A percentile compares a stretch with the other conserved stretches of the same genome.
Evolutionary conservation across 2,888 invertebrate genomes (phyloP).

Genomic region (Syritta pipiens): DNA sequence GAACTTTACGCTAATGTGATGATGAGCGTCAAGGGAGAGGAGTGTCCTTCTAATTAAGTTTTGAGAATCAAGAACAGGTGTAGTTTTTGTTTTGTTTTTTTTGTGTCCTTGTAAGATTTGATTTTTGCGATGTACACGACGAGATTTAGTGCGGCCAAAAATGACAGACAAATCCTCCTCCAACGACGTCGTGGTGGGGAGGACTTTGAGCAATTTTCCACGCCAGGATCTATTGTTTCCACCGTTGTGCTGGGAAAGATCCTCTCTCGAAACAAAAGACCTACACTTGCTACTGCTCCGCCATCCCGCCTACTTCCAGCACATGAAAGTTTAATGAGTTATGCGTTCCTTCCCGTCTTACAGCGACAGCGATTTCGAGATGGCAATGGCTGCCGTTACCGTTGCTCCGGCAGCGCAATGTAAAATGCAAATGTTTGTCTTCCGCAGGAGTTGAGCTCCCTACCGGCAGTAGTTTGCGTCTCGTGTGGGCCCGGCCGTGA

Average conservation of each 20-base stretch:
- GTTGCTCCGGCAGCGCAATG: slow-evolving; percentile 23
- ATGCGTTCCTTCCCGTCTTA: slow-evolving; percentile 51
- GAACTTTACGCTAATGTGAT: slow-evolving; percentile 36
- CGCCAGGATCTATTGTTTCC: slow-evolving; percentile 36
- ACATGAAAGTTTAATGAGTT: slow-evolving; percentile 66
- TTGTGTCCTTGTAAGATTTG: too few species aligned
- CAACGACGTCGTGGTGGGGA: too few species aligned
- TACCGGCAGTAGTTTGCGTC: slow-evolving; percentile 24
- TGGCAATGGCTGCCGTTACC: too few species aligned
- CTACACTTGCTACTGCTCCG: slow-evolving; percentile 12
- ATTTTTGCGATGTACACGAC: slow-evolving; percentile 14
- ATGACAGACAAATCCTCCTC: slow-evolving; percentile 13
- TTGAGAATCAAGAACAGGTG: slow-evolving; percentile 17
- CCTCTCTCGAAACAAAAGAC: slow-evolving; percentile 38
- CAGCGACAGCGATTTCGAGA: too few species aligned
- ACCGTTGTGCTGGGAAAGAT: slow-evolving; percentile 1
- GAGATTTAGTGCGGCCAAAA: slow-evolving; percentile 18
- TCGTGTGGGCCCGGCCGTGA: slow-evolving; percentile 33
- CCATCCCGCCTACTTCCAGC: not conserved
- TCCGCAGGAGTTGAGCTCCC: slow-evolving; percentile 42
- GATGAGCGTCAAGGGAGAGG: slow-evolving; percentile 37
- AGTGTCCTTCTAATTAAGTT: slow-evolving; percentile 46
- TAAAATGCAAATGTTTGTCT: slow-evolving; percentile 65
- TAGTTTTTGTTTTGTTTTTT: slow-evolving; percentile 13
- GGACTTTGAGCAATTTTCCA: slow-evolving; percentile 8